Base-by-base conservation (phyloP, 2,888 invertebrate genomes). In the Chirona hameri region DNA sequence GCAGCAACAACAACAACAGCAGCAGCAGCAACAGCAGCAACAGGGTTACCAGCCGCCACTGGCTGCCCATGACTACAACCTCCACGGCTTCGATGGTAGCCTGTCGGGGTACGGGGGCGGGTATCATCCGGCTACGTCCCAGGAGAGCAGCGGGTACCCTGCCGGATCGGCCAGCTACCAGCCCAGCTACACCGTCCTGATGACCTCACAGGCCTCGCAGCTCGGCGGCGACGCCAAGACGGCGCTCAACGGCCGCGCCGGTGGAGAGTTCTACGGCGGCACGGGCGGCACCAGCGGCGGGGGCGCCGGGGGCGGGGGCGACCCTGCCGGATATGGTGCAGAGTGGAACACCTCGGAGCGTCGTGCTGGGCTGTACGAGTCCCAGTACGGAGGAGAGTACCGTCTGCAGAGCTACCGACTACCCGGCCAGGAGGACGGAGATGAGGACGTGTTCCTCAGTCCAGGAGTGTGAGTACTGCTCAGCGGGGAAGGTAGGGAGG, bases 401-500 rank as follows among this genome's bases (percentile, higher is more conserved):
- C 24, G 72, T 31, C 39, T 72, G 18, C 72, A 72, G 72, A 31
- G 72, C 31, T 72, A 72, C 72, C 31, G 76, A 10, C 24, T 39
- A 24, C 10, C 76, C 24, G 76, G 76, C 7, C 76, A 39, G 15
- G 93, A 92, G 84, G 91, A 92, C 85, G 93, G 93, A 18, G 90
- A 92, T 82, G 92, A 93, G 85, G 93, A 94, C 85, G 92, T 94
- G 65, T 94, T 95, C 87, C 90, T 95, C 84, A 94, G 93, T 89
- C 94, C 95, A 2, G 92, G 90, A 80, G 86, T 86, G 86, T 86
- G 82, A 83, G 83, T 83, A 27, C n/a, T 15, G 65, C 52, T n/a
- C 9, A 52, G 52, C 2, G 52, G 18, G 52, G 18, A 12, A 52
- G 52, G 52, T 12, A 2, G 52, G 18, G 52, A 48, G 48, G 48